Evolutionary conservation across 2,888 invertebrate genomes (phyloP).

Genomic region (Nipponacmea schrenckii): DNA sequence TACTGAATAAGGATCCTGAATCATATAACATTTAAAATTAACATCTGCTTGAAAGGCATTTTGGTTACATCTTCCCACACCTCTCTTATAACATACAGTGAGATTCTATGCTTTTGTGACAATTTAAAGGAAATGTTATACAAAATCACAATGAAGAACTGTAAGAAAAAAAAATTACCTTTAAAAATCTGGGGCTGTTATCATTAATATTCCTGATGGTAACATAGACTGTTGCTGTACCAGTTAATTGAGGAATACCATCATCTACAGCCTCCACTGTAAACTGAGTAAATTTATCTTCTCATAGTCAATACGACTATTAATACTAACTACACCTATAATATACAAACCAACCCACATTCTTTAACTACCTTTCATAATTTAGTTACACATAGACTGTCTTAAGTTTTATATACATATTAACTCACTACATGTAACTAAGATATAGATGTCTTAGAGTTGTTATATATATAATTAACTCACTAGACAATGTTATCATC

Average conservation of each 20-base stretch:
- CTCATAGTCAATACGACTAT: slow-evolving; percentile 86
- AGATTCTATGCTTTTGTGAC: background rate
- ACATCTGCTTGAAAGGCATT: background rate
- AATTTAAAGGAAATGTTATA: too few species aligned
- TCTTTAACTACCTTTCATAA: too few species aligned
- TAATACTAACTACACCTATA: slow-evolving; percentile 80
- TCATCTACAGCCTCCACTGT: slow-evolving; percentile 85
- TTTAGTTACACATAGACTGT: too few species aligned
- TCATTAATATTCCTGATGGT: slow-evolving; percentile 87
- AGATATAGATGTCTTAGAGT: too few species aligned
- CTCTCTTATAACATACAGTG: background rate
- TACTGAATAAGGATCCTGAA: slow-evolving; percentile 34
- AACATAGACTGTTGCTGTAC: slow-evolving; percentile 82
- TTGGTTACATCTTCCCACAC: background rate
- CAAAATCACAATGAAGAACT: too few species aligned
- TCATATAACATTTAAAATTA: background rate
- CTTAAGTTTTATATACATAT: too few species aligned
- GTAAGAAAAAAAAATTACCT: background rate
- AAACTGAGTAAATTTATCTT: slow-evolving; percentile 78
- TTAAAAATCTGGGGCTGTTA: slow-evolving; percentile 81
- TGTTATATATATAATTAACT: too few species aligned
- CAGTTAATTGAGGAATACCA: slow-evolving; percentile 84
- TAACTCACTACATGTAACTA: too few species aligned
- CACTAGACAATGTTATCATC: too few species aligned
- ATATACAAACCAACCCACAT: background rate